Evolutionary conservation across 53 echinoderm and acorn worm species (phyloP).

Genomic region (Apostichopus leukothele): DNA sequence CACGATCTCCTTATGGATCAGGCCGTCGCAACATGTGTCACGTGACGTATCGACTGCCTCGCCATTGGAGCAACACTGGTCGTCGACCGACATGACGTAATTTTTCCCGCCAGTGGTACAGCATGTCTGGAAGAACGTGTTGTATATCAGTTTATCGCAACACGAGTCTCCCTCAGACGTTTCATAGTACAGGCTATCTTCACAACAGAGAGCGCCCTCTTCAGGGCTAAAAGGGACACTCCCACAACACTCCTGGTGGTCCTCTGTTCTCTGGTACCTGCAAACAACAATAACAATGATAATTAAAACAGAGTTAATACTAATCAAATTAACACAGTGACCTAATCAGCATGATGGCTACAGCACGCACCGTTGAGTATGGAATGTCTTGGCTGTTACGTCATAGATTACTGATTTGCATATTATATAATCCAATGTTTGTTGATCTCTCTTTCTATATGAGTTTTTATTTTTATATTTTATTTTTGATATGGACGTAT

Average conservation of each 20-base stretch:
- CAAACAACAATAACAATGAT: neutral
- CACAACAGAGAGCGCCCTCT: conserved; percentile 36
- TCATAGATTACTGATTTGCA: no score
- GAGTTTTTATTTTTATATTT: no score
- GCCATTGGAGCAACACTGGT: conserved; percentile 22
- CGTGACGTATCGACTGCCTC: conserved; percentile 17
- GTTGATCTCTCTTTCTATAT: no score
- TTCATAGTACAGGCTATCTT: neutral
- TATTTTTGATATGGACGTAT: no score
- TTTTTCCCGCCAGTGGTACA: conserved; percentile 25
- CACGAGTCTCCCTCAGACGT: neutral
- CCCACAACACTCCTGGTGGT: neutral
- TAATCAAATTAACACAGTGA: no score
- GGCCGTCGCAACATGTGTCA: conserved; percentile 58
- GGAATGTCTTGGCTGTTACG: no score
- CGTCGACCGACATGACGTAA: conserved; percentile 41
- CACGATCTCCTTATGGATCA: conserved; percentile 49
- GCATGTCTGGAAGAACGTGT: conserved; percentile 21
- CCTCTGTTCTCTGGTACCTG: neutral
- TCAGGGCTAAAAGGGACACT: neutral
- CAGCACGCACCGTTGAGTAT: no score
- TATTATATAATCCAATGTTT: no score
- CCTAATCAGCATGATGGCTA: no score
- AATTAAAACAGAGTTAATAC: no score
- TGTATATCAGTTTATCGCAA: conserved; percentile 48